Base-by-base conservation (phyloP, 2,113 vertebrate genomes). In the Tachuris rubrigastra region DNA sequence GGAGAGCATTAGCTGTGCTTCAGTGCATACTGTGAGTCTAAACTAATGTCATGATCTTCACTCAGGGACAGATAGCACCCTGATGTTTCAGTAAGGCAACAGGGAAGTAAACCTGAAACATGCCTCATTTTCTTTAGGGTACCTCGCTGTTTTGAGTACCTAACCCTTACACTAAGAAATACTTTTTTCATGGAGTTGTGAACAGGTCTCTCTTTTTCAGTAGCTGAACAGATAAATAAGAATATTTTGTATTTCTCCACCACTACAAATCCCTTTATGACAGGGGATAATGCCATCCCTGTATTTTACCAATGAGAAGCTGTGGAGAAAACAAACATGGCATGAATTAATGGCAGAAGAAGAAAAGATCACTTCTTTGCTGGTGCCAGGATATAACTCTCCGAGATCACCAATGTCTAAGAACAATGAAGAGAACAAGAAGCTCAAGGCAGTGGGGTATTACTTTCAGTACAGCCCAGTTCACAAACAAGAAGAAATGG, bases 1-100 rank as follows among this genome's bases (percentile, higher is more conserved):
- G 55, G 21, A 83, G 59, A 75, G 49, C 52, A 81, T 91, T 95
- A 91, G 56, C 39, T 79, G 33, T 88, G 77, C 88, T 94, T 92
- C 88, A 93, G 50, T 41, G 78, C 49, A 58, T 72, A 31, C 23
- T 3, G 4, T 58, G 73, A 86, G 41, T 67, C 67, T 84, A n/a
- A 76, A 91, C 16, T 21, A 81, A 55, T 10, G 41, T 24, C 37
- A 50, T 13, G 55, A 80, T 73, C 56, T 81, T 81, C 82, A 24
- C 27, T 52, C 5, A 6, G 65, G 77, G 60, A 73, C 58, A 3
- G 0, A 49, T 67, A 30, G 5, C 5, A 59, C 59, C 52, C 3
- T 5, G 14, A 35, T 44, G 58, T 44, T 39, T 96, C 79, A 90
- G 50, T 19, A 71, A 87, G 19, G 46, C 37, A 90, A 53, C 15